These are phyloP conservation scores for Drosophila neocordata DNA, from an alignment of 1,140 invertebrate genomes.

Conservation along the genomic window DNA sequence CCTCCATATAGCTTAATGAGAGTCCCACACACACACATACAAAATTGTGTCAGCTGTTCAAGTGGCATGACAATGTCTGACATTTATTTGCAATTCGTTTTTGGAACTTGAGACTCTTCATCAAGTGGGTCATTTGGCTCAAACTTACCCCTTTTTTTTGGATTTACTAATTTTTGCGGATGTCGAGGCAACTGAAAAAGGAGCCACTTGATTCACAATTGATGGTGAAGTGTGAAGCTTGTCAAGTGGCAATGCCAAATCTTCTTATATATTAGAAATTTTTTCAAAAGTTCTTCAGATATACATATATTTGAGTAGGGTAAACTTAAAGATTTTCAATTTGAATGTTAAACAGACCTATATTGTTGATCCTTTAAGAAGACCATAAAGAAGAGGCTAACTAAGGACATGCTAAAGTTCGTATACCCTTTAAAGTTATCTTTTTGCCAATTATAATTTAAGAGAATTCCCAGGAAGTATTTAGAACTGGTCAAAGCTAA, in stretches of 20 bases:
- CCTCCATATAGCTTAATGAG: conserved; percentile 13
- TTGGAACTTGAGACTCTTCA: conserved; percentile 19
- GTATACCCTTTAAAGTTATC: no score
- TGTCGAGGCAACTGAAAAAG: conserved; percentile 47
- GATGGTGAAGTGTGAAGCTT: conserved; percentile 19
- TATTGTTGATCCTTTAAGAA: no score
- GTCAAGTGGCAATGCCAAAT: conserved; percentile 1
- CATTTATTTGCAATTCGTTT: conserved; percentile 71
- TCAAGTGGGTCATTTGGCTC: conserved; percentile 27
- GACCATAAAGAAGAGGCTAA: no score
- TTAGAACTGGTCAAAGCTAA: no score
- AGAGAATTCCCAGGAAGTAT: no score
- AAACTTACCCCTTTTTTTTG: conserved; percentile 27
- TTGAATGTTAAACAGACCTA: no score
- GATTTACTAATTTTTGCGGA: conserved; percentile 35
- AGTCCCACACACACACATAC: not conserved
- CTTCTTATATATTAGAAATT: not conserved
- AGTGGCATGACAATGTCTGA: conserved; percentile 55
- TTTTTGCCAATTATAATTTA: no score
- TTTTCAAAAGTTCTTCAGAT: no score
- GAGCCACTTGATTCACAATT: conserved; percentile 38
- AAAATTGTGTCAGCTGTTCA: conserved; percentile 58
- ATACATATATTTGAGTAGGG: no score
- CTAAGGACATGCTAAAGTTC: no score
- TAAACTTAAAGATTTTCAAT: no score